A percentile compares a stretch with the other conserved stretches of the same genome.
Evolutionary conservation across 2,797 vertebrate genomes (phyloP).

Genomic region (Peromyscus melanophrys): DNA sequence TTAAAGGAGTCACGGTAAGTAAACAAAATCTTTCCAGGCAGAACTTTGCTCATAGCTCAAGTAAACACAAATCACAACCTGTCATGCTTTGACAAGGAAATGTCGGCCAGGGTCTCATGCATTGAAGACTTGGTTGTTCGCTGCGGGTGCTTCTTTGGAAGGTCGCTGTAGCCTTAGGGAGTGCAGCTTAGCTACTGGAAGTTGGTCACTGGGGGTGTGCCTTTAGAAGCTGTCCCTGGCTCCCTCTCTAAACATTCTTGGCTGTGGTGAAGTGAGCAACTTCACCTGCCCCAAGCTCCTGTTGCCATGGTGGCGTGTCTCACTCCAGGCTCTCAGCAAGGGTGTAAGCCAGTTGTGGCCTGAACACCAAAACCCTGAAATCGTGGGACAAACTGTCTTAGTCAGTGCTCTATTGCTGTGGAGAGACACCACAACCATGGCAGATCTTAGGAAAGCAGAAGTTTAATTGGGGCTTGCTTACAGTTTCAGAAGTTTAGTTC

Average conservation of each 20-base stretch:
- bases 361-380: neutral
- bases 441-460: neutral
- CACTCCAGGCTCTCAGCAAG: too few species aligned
- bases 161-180: neutral
- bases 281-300: neutral
- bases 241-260: neutral
- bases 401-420: neutral
- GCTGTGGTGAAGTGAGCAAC: neutral
- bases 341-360: neutral
- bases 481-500: neutral
- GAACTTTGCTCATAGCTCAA: neutral
- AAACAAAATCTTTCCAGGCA: neutral
- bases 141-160: neutral
- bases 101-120: too few species aligned
- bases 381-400: neutral
- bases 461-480: neutral
- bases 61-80: neutral
- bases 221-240: neutral
- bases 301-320: neutral
- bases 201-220: neutral
- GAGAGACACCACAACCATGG: neutral
- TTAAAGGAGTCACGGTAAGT: neutral
- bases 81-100: neutral
- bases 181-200: neutral
- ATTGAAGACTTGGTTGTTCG: neutral